Evolutionary conservation across 2,113 vertebrate genomes (phyloP).

Genomic region (Megaceryle maxima): DNA sequence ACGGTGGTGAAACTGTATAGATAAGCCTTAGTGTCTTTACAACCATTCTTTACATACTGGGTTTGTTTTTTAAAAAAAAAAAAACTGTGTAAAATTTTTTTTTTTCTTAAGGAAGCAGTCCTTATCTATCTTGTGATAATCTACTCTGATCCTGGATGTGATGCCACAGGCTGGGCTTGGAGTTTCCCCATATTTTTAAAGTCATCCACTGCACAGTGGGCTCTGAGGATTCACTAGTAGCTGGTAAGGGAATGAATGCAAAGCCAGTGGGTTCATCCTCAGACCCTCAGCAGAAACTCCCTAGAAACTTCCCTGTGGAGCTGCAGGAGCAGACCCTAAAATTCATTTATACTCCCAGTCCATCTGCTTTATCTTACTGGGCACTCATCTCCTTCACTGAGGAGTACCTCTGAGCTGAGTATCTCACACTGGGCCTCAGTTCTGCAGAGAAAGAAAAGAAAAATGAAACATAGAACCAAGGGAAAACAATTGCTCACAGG

Average conservation of each 20-base stretch:
- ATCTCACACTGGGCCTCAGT: not conserved
- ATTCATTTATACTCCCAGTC: not conserved
- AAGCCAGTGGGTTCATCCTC: not conserved
- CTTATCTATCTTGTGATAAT: not conserved
- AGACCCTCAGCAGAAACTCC: not conserved
- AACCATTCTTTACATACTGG: not conserved
- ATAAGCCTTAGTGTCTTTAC: not conserved
- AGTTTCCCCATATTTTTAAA: not conserved
- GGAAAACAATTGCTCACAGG: not conserved
- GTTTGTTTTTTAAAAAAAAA: not conserved
- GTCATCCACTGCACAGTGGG: not conserved
- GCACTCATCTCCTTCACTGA: not conserved
- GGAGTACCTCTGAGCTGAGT: not conserved
- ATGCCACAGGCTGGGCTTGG: not conserved
- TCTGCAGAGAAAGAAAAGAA: not conserved
- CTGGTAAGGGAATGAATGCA: not conserved
- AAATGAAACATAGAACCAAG: not conserved
- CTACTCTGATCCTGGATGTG: not conserved
- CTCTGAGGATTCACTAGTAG: not conserved
- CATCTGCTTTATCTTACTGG: not conserved
- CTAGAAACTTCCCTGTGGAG: not conserved
- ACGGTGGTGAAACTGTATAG: not conserved
- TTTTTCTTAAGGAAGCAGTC: not conserved
- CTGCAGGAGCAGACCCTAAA: not conserved
- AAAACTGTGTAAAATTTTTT: not conserved